Base-by-base conservation (phyloP, 2,888 invertebrate species). In the Margaritifera margaritifera region DNA sequence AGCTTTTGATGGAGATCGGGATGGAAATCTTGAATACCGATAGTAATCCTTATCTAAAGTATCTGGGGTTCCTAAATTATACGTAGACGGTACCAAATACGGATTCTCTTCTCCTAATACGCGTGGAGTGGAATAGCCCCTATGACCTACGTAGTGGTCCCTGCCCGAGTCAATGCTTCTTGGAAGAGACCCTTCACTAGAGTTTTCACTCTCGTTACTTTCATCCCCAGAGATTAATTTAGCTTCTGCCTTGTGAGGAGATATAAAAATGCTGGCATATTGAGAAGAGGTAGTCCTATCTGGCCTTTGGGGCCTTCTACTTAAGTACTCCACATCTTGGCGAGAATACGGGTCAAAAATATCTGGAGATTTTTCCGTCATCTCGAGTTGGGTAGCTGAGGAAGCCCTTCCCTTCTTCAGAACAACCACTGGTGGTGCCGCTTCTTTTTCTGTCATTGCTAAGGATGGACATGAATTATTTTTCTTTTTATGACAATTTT, bases 301-400 rank as follows among this genome's bases (percentile, higher is more conserved):
- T 75, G 61, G 81, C 62, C 65, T 79, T 64, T 42, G 80, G 60
- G 69, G 81, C 76, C 77, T 84, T 81, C 69, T 78, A 42, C 72
- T 66, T 53, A 73, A 63, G 63, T 76, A 80, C 53, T 80, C 80
- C n/a, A 64, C 58, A 60, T 81, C 79, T 55, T 80, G 77, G 42
- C 79, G 74, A 58, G 68, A 69, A 66, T 80, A 82, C 15, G 79
- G 72, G 55, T 81, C 81, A 62, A 82, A 85, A 66, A 84, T 83
- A 69, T 86, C 85, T 4, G 86, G 84, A 52, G 84, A 82, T 69
- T 85, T 86, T 63, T 87, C 88, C 4, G 87, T 87, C 82, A 86
- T 82, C 68, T 87, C 87, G 22, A 85, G 68, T 22, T 86, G 85
- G 11, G 85, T 82, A 42, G 86, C 85, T 4, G 87, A 87, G 64